Evolutionary conservation across 2,113 vertebrate species (phyloP), one percentile per base, ranked within the genome.

Genomic region (Malurus melanocephalus): DNA sequence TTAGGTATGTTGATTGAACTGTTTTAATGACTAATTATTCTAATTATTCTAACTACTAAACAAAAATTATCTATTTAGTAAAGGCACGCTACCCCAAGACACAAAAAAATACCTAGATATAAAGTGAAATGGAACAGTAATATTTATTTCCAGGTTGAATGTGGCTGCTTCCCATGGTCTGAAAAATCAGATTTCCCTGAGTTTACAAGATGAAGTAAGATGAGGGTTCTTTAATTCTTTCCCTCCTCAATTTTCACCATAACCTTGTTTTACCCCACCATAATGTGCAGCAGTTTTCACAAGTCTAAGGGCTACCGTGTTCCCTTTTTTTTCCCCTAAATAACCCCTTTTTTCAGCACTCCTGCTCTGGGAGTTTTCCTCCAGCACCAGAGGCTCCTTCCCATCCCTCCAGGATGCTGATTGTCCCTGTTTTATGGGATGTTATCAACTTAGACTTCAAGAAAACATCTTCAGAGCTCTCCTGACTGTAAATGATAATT

Each of bases 401-500:
- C 56, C 32, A 43, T 30, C 68, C 52, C 62, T 23, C 35, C 64
- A 55, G 55, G 72, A 33, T 28, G 32, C 75, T 9, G 10, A 27
- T 20, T 51, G 22, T 24, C 75, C 77, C 46, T 12, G 1, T 40
- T 88, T 55, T 9, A 5, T 55, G 57, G 86, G 62, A 19, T 5
- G 2, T 90, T 61, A 79, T n/a, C 81, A 61, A 2, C 42, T 82
- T 67, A 64, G 23, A 48, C 79, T 89, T 89, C 89, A 94, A 93
- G 79, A 19, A 51, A 84, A 28, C 78, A 81, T 38, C 40, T 67
- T 23, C 56, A 43, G 68, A 76, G 22, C 35, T 83, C 80, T 40
- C 59, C 75, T 35, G 55, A 18, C 81, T 73, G 84, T 48, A 85
- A 95, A 89, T 92, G 38, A 78, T 13, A 6, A 3, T 66, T 62